phyloP scores from a whole-genome alignment of 2,797 vertebrate genomes.

The Percopsis omiscomaycus region DNA sequence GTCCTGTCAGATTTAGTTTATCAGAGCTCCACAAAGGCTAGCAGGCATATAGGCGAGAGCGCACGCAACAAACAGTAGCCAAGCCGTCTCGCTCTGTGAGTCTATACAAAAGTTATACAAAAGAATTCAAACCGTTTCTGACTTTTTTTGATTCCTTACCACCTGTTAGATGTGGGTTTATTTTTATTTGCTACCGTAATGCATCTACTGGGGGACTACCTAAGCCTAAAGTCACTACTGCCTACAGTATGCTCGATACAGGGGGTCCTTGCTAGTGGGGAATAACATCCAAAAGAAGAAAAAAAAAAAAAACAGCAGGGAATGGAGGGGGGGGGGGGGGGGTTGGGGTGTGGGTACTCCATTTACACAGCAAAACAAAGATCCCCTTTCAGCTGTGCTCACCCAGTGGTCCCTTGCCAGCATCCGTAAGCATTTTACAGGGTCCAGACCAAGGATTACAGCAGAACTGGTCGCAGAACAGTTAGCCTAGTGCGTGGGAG shows the following conservation, averaged over 20 bases:
- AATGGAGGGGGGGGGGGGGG: constrained; percentile 13
- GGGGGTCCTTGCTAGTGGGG: constrained; percentile 12
- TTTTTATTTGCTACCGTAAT: constrained; percentile 4
- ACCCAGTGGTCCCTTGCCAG: constrained; percentile 29
- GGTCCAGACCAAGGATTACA: constrained; percentile 19
- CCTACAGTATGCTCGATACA: too few species aligned
- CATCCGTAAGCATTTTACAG: constrained; percentile 32
- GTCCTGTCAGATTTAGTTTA: too few species aligned
- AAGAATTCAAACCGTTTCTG: too few species aligned
- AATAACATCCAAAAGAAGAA: constrained; percentile 17
- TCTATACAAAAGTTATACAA: too few species aligned
- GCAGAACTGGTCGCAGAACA: constrained; percentile 12
- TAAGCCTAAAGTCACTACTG: too few species aligned
- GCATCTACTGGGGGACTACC: not conserved
- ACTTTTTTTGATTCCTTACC: too few species aligned
- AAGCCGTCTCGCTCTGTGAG: too few species aligned
- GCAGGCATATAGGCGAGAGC: too few species aligned
- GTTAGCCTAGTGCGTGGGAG: not conserved
- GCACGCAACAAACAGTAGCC: too few species aligned
- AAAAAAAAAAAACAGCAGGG: constrained; percentile 15
- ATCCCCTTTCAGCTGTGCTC: constrained; percentile 61
- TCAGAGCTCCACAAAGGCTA: too few species aligned
- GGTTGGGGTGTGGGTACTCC: constrained; percentile 18
- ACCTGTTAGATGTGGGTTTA: too few species aligned
- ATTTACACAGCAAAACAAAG: constrained; percentile 69